Conservation (phyloP, 2,797 vertebrate species). For the Odontamblyopus rebecca region DNA sequence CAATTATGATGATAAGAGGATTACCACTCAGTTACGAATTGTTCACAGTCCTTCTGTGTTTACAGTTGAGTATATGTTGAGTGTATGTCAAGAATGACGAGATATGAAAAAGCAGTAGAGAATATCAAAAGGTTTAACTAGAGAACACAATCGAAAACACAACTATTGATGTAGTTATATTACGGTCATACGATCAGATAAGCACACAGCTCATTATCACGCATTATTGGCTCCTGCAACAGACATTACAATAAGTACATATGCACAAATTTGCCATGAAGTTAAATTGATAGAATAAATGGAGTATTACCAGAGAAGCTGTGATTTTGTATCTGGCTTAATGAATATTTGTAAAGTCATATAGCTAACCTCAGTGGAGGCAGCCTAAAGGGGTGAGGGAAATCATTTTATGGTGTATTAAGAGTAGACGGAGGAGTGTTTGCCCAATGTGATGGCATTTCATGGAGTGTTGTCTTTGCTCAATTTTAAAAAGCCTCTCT, state of each 20-base stretch:
- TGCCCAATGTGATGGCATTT: conserved; percentile 53
- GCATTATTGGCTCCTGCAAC: conserved; percentile 62
- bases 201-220: conserved; percentile 56
- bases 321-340: conserved; percentile 72
- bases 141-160: conserved; percentile 39
- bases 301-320: conserved; percentile 67
- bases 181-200: conserved; percentile 39
- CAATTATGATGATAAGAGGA: too few species aligned
- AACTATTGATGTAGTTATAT: conserved; percentile 41
- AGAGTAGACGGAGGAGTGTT: conserved; percentile 38
- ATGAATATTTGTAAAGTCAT: conserved; percentile 68
- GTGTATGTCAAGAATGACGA: too few species aligned
- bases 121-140: conserved; percentile 19
- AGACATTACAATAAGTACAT: conserved; percentile 60
- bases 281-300: conserved; percentile 67
- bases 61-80: too few species aligned
- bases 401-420: conserved; percentile 73
- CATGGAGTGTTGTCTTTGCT: conserved; percentile 56
- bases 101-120: conserved; percentile 12
- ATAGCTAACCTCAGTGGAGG: conserved; percentile 41
- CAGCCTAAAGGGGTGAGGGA: conserved; percentile 30
- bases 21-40: too few species aligned
- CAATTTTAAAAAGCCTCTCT: conserved; percentile 45
- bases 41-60: too few species aligned
- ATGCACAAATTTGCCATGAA: conserved; percentile 60